phyloP scores from a whole-genome alignment of 2,113 vertebrate genomes.

The Pterocles burchelli region DNA sequence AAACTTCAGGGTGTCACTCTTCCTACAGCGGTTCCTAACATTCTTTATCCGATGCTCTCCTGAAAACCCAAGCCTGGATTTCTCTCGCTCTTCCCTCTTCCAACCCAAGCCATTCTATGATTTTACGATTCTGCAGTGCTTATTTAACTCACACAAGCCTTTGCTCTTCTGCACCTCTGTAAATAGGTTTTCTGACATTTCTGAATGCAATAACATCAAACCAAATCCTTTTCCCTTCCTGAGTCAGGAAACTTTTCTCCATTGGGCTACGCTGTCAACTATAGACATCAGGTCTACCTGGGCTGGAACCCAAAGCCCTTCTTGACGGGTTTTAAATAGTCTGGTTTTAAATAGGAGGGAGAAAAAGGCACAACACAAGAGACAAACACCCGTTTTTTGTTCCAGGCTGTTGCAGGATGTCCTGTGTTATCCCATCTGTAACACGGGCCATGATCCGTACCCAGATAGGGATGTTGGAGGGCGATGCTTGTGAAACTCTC shows the following conservation, averaged over 20 bases:
- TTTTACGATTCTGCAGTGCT: neutral
- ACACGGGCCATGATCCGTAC: no score
- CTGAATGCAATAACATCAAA: neutral
- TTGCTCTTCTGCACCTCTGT: neutral
- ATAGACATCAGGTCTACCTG: neutral
- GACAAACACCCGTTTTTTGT: neutral
- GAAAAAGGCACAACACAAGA: neutral
- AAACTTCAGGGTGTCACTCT: neutral
- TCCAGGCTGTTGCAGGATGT: fast-evolving
- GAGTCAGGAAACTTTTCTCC: neutral
- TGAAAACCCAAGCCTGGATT: neutral
- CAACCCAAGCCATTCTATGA: no score
- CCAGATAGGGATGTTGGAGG: neutral
- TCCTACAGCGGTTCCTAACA: neutral
- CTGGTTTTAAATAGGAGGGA: neutral
- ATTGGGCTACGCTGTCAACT: fast-evolving
- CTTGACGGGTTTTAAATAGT: neutral
- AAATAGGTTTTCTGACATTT: neutral
- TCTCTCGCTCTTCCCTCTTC: neutral
- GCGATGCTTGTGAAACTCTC: neutral
- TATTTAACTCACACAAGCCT: neutral
- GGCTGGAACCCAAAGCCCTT: neutral
- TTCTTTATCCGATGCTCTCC: neutral
- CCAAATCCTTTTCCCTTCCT: neutral
- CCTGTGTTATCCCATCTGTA: neutral